phyloP scores from a whole-genome alignment of 2,113 vertebrate genomes.

The Pachycephala philippinensis region DNA sequence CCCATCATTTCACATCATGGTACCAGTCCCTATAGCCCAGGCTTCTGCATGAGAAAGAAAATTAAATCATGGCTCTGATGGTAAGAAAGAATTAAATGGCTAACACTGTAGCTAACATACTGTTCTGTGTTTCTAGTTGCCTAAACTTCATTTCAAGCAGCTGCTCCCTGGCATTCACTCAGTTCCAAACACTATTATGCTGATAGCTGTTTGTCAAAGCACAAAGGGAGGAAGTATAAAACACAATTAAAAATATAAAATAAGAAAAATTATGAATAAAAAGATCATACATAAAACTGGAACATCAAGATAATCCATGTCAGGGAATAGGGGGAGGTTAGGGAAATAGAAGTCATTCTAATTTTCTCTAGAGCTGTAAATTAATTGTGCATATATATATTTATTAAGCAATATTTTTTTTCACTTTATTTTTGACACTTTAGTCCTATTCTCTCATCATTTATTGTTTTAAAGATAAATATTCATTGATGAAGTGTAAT shows the following conservation, averaged over 20 bases:
- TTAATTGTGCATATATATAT: not conserved
- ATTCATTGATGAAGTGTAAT: not conserved
- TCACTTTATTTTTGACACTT: not conserved
- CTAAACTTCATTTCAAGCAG: conserved; percentile 37
- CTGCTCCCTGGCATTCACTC: conserved; percentile 12
- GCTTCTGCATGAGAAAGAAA: not conserved
- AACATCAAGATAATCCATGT: not conserved
- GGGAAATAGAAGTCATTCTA: not conserved
- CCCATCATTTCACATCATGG: not conserved
- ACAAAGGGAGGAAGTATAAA: conserved; percentile 31
- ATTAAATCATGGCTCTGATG: not conserved
- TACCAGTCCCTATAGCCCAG: not conserved
- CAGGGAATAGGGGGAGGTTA: not conserved
- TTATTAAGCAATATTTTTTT: not conserved
- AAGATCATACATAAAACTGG: not conserved
- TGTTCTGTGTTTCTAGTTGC: not conserved
- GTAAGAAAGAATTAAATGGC: not conserved
- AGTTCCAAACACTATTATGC: conserved; percentile 9
- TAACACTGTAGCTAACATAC: not conserved
- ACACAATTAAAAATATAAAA: not conserved
- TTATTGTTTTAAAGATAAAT: conserved; percentile 34
- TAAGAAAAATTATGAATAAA: conserved; percentile 33
- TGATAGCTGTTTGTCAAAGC: conserved; percentile 53
- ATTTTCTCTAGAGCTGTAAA: not conserved
- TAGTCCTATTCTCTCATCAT: not conserved